Percentiles rank a stretch among this genome's conserved stretches.
Evolutionary conservation across 2,113 vertebrate genomes (phyloP).

Genomic region (Esox niger): DNA sequence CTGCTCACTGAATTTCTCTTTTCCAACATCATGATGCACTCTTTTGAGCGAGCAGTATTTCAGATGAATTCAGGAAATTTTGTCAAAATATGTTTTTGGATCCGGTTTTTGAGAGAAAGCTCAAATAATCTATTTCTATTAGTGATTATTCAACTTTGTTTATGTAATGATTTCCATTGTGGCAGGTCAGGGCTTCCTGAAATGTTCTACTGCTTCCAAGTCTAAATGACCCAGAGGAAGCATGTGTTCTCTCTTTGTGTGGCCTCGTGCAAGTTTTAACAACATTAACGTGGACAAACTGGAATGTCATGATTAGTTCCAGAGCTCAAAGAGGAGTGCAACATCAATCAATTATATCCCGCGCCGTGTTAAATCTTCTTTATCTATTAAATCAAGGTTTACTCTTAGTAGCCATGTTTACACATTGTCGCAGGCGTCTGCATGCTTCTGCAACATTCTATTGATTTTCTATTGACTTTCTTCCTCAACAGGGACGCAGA

Average conservation of each 20-base stretch:
- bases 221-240: conserved; percentile 40
- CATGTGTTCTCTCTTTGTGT: conserved; percentile 62
- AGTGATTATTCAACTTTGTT: conserved; percentile 53
- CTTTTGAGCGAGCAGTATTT: not conserved
- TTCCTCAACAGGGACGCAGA: conserved; percentile 85
- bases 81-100: conserved; percentile 11
- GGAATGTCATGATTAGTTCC: conserved; percentile 27
- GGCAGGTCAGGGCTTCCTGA: conserved; percentile 45
- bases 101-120: conserved; percentile 36
- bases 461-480: not conserved
- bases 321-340: conserved; percentile 3
- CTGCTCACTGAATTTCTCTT: conserved; percentile 13
- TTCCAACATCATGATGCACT: conserved; percentile 14
- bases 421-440: not conserved
- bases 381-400: not conserved
- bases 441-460: not conserved
- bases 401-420: not conserved
- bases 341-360: not conserved
- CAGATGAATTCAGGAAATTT: conserved; percentile 6
- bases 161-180: conserved; percentile 47
- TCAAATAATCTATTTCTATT: conserved; percentile 26
- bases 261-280: conserved; percentile 49
- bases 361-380: not conserved
- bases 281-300: conserved; percentile 40
- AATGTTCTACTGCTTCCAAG: conserved; percentile 44